Base-by-base conservation (phyloP, 2,113 vertebrate genomes). In the Lutjanus erythropterus region DNA sequence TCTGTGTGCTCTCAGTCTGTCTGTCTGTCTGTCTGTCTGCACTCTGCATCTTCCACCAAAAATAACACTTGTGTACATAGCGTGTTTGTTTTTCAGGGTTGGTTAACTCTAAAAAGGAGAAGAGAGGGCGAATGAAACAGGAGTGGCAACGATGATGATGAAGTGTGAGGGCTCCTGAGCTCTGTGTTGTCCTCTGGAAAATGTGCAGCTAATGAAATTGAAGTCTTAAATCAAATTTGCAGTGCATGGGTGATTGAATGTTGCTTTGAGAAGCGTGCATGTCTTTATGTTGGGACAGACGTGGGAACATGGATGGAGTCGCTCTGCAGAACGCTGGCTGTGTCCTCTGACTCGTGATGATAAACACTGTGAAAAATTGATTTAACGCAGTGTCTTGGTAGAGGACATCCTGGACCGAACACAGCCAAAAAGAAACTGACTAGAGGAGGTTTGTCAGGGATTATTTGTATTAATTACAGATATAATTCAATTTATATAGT, bases 191-290 rank as follows among this genome's bases (percentile, higher is more conserved):
- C 62, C 66, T 77, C 58, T 58, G 64, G 52, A 81, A 86, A 50
- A 83, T 75, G 46, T 62, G 77, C 35, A 1, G 65, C 81, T 83
- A 87, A 87, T 89, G 80, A 87, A 91, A 89, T 83, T 83, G 66
- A 58, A 19, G 78, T 61, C 65, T 65, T 90, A 80, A 93, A 91
- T 93, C 81, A 85, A 77, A 91, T 90, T 88, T 86, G 75, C 33
- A 42, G 60, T 31, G 53, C 69, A 71, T 31, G 46, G 53, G 27
- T 68, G 70, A 86, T 87, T 88, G 80, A 84, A 81, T 86, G 67
- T 87, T 80, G 78, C 67, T 83, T 72, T 64, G 76, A 86, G 72
- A 71, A 39, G 19, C 27, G 16, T 59, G 75, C 61, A 59, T 81
- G 77, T 10, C 59, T 73, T 80, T 62, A 71, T 71, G 66, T 33